Percentiles rank a stretch among this genome's conserved stretches.
Evolutionary conservation across 2,797 vertebrate species (phyloP).

Genomic region (Acanthurus tractus): DNA sequence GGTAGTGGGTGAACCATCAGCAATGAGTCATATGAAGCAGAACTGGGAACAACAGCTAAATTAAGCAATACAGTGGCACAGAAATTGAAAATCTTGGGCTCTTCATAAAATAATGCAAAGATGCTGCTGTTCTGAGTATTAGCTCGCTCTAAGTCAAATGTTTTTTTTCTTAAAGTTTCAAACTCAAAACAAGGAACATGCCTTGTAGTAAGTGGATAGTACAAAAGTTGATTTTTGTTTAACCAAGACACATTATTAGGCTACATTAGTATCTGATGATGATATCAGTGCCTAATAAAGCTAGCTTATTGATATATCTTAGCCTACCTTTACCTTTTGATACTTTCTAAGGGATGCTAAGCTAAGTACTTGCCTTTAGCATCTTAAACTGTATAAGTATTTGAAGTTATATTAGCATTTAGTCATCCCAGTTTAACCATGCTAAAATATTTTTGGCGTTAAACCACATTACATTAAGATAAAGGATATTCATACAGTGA

Average conservation of each 20-base stretch:
- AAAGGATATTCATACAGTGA: too few species aligned
- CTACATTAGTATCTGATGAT: not conserved
- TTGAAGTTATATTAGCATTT: too few species aligned
- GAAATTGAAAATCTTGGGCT: too few species aligned
- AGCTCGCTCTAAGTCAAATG: not conserved
- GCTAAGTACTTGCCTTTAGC: too few species aligned
- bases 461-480: too few species aligned
- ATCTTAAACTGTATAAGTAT: too few species aligned
- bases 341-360: too few species aligned
- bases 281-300: not conserved
- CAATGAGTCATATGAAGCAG: constrained; percentile 25
- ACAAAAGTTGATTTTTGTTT: not conserved
- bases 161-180: not conserved
- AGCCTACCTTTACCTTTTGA: too few species aligned
- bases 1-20: constrained; percentile 26
- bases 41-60: not conserved
- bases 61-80: too few species aligned
- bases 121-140: not conserved
- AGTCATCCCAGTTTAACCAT: too few species aligned
- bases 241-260: not conserved
- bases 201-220: not conserved
- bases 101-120: not conserved
- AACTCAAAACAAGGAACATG: not conserved
- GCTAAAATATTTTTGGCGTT: too few species aligned
- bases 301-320: not conserved